Conservation (phyloP, 1,140 invertebrate species). For the Oncopodura yosiiana region DNA sequence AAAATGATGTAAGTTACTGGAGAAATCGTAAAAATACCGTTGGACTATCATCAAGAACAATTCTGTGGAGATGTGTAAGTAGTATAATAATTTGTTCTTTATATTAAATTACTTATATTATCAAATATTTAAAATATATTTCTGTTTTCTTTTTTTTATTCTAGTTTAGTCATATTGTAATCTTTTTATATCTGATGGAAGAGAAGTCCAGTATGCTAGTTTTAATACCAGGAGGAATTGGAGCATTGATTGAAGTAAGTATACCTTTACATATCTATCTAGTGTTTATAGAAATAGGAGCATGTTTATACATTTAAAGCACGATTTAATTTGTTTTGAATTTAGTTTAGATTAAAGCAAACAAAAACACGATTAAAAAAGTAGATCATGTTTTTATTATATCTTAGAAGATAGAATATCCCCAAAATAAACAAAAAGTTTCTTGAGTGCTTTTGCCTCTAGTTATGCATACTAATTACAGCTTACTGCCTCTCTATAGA, state of each 20-base stretch:
- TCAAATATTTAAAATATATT: too few relatives aligned
- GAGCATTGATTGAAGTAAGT: slow-evolving; percentile 71
- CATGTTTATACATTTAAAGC: background rate
- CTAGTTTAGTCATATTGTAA: slow-evolving; percentile 86
- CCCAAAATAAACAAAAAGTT: too few relatives aligned
- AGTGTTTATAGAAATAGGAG: background rate
- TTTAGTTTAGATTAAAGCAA: background rate
- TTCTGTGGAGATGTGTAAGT: slow-evolving; percentile 76
- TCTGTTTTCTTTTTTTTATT: too few relatives aligned
- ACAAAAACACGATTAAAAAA: background rate
- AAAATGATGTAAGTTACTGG: slow-evolving; percentile 97
- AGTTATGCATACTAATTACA: too few relatives aligned
- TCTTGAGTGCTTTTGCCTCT: too few relatives aligned
- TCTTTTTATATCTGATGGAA: slow-evolving; percentile 88
- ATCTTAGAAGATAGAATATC: too few relatives aligned
- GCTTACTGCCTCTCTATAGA: too few relatives aligned
- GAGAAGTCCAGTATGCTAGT: slow-evolving; percentile 85
- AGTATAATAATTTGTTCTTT: too few relatives aligned
- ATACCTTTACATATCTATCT: background rate
- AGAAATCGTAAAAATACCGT: slow-evolving; percentile 67
- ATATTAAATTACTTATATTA: too few relatives aligned
- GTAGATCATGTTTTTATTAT: background rate
- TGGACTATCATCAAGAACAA: slow-evolving; percentile 76
- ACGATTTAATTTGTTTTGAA: background rate
- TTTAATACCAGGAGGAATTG: slow-evolving; percentile 74